Base-by-base conservation (phyloP, 2,888 invertebrate species). In the Drosophila anomelani region DNA sequence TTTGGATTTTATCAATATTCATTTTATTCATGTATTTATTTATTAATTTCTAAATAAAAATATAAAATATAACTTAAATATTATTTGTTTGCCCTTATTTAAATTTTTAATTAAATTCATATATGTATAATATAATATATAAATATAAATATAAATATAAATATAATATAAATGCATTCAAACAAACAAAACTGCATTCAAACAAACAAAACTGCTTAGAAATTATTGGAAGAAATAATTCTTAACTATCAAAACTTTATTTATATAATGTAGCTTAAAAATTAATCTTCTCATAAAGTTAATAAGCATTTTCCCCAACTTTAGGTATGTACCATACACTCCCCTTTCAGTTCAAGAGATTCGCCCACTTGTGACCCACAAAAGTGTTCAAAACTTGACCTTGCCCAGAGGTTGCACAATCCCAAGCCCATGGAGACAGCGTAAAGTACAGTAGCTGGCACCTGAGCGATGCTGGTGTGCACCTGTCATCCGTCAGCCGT, bases 341-440 rank as follows among this genome's bases (percentile, higher is more conserved):
- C 17, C 32, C 43, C 9, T 39, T 23, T 23, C 29, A 32, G 17
- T 17, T 47, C 8, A 7, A 17, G n/a, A 10, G 36, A 4, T 49
- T 17, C 56, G 55, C 68, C 68, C 56, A 58, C 69, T 41, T 43
- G 10, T 43, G 47, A 36, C 69, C 69, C 53, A 63, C 46, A 63
- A 61, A 46, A 46, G 56, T 44, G 41, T 36, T 23, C n/a, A 59
- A 20, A 9, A 66, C 39, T 59, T 75, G 73, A 73, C 73, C 73
- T 74, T 73, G 73, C 55, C 75, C 66, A 38, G 49, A 46, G 55
- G 54, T 57, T 54, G 38, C 53, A 53, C 39, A 51, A 38, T 64
- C 36, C 34, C 43, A 41, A n/a, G 56, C 34, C 15, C 51, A 36
- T 51, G 13, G 59, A n/a, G 60, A 34, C 58, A 7, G 47, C 29